phyloP scores from a whole-genome alignment of 2,888 invertebrate species.

The Nymphalis polychloros region DNA sequence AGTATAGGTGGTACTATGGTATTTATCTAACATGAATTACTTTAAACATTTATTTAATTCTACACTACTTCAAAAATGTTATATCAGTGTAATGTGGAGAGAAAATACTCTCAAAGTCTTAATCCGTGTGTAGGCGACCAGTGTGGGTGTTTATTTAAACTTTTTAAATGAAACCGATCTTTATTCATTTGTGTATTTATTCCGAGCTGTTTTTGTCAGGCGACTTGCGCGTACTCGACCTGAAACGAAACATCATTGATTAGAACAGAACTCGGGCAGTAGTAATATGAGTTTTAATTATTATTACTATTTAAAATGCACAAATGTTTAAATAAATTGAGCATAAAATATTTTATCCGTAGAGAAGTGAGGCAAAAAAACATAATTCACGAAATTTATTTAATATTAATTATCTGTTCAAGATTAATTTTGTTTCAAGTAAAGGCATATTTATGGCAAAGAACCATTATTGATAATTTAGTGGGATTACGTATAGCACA shows the following conservation, averaged over 20 bases:
- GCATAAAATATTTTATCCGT: too few species aligned
- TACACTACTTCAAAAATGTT: constrained; percentile 7
- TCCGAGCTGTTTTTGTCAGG: constrained; percentile 14
- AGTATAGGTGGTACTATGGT: background rate
- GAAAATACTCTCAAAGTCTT: background rate
- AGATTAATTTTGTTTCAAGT: too few species aligned
- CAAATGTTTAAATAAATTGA: too few species aligned
- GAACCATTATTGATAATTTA: too few species aligned
- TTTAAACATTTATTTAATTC: constrained; percentile 1
- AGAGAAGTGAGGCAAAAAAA: too few species aligned
- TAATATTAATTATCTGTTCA: too few species aligned
- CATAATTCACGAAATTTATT: too few species aligned
- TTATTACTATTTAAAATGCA: too few species aligned
- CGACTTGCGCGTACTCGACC: constrained; percentile 14
- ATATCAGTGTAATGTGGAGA: constrained; percentile 1
- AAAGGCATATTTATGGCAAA: too few species aligned
- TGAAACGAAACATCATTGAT: constrained; percentile 5
- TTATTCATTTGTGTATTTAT: constrained; percentile 1
- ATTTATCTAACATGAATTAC: background rate
- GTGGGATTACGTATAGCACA: too few species aligned
- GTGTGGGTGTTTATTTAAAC: constrained; percentile 9
- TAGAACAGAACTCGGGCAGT: too few species aligned
- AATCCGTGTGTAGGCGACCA: constrained; percentile 6
- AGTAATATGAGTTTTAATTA: too few species aligned
- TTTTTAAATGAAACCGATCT: constrained; percentile 23